Evolutionary conservation across 2,888 invertebrate genomes (phyloP), one percentile per base, ranked within the genome.

Genomic region (Aromia moschata): DNA sequence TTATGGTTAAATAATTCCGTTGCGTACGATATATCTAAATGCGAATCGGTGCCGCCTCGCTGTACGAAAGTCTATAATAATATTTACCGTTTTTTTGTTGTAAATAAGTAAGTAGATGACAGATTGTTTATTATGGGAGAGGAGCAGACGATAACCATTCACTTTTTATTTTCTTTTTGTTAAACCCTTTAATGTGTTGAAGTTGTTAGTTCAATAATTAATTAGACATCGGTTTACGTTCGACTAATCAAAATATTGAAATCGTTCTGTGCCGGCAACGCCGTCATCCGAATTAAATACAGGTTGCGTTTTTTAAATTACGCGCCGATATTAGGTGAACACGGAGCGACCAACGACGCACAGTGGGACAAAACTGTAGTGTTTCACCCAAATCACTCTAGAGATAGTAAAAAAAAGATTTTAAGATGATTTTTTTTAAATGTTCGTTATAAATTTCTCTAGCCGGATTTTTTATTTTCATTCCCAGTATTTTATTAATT

Each of bases 1-100:
- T 62, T 62, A 62, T 62, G 56, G 52, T 55, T 62, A 52, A 62
- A 58, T 62, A 62, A 57, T 55, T 49, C 38, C 52, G 58, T 58
- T 58, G 55, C 58, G 55, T 58, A 46, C 60, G 36, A 47, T 56
- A 36, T 60, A 56, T 56, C 53, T 60, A 52, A 62, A 58, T 62
- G 56, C 62, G 30, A 58, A 58, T 58, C 40, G 31, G 55, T 55
- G 56, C 52, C 62, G 58, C 58, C 58, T 62, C 56, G 47, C 60
- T n/a, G 20, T 30, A 43, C 38, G 49, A 49, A 49, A 20, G 38
- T 49, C 46, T 55, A 62, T 12, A 43, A 55, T 62, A 62, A 62
- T 62, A 62, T 62, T 62, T 62, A 58, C 58, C 33, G 55, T 52
- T 52, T 44, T 54, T 58, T 51, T 51, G 38, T 38, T 58, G 52